Evolutionary conservation across 2,888 invertebrate genomes (phyloP).

Genomic region (Chaetoderma sp.): DNA sequence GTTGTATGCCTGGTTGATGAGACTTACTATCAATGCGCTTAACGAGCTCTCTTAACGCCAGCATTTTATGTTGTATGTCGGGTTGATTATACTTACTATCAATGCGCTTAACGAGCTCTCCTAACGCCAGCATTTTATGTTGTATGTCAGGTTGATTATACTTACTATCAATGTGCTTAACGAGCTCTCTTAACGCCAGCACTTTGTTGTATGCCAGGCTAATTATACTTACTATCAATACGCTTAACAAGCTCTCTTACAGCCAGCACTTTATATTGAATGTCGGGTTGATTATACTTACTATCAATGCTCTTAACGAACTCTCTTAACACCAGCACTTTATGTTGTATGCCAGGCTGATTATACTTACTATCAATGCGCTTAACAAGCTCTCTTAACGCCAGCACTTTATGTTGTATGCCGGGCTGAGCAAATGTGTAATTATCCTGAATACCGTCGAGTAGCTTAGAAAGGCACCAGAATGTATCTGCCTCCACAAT

Average conservation of each 20-base stretch:
- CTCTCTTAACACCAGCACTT: conserved; percentile 95
- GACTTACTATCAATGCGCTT: conserved; percentile 90
- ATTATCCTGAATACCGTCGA: conserved; percentile 99
- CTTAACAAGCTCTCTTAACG: conserved; percentile 93
- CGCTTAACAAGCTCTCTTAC: conserved; percentile 94
- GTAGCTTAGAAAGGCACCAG: conserved; percentile 97
- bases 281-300: conserved; percentile 94
- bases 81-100: conserved; percentile 94
- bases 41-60: conserved; percentile 93
- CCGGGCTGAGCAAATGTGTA: conserved; percentile 99
- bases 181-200: conserved; percentile 92
- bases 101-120: conserved; percentile 94
- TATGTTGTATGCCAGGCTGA: conserved; percentile 99
- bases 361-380: conserved; percentile 88
- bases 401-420: conserved; percentile 97
- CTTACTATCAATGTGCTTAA: conserved; percentile 92
- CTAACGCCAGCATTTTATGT: conserved; percentile 94
- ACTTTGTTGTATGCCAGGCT: conserved; percentile 99
- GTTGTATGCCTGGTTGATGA: conserved; percentile 99
- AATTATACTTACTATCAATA: conserved; percentile 88
- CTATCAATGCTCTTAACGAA: conserved; percentile 95
- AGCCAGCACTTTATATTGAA: conserved; percentile 97
- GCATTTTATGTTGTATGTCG: conserved; percentile 98
- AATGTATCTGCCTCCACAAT: conserved; percentile 98
- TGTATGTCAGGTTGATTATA: conserved; percentile 99